These are phyloP conservation scores for Brachymystax lenok DNA, from an alignment of 2,797 vertebrate species.

Conservation along the genomic window DNA sequence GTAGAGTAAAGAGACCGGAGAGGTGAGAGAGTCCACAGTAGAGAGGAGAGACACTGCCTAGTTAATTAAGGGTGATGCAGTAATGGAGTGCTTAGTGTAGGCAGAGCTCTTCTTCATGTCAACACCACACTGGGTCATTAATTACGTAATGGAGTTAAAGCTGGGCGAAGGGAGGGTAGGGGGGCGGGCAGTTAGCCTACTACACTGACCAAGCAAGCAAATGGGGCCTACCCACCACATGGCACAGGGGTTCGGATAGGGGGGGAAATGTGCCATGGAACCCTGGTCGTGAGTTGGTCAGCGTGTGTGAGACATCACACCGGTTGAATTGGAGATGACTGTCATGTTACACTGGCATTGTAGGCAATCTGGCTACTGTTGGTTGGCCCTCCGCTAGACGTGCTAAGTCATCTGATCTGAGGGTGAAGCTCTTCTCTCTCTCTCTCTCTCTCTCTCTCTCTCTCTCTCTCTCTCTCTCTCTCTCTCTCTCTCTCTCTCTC, in stretches of 20 bases:
- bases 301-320: not conserved
- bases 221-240: not conserved
- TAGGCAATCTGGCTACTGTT: not conserved
- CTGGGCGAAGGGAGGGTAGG: slow-evolving; percentile 26
- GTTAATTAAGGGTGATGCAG: slow-evolving; percentile 68
- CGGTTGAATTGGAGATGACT: not conserved
- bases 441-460: too few species aligned
- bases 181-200: slow-evolving; percentile 23
- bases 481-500: too few species aligned
- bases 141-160: slow-evolving; percentile 74
- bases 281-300: not conserved
- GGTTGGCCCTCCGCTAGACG: not conserved
- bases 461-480: too few species aligned
- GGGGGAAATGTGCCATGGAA: not conserved
- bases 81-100: slow-evolving; percentile 70
- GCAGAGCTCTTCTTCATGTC: slow-evolving; percentile 63
- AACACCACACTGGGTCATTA: slow-evolving; percentile 70
- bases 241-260: not conserved
- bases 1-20: not conserved
- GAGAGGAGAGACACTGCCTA: slow-evolving; percentile 44
- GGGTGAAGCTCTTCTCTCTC: not conserved
- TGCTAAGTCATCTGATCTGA: not conserved
- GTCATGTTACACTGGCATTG: not conserved
- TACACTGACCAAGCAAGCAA: slow-evolving; percentile 31
- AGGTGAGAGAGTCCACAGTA: not conserved